Percentiles rank a stretch among this genome's conserved stretches.
These are phyloP conservation scores for Sebastolobus alascanus DNA, from an alignment of 2,797 vertebrate species.

Conservation along the genomic window DNA sequence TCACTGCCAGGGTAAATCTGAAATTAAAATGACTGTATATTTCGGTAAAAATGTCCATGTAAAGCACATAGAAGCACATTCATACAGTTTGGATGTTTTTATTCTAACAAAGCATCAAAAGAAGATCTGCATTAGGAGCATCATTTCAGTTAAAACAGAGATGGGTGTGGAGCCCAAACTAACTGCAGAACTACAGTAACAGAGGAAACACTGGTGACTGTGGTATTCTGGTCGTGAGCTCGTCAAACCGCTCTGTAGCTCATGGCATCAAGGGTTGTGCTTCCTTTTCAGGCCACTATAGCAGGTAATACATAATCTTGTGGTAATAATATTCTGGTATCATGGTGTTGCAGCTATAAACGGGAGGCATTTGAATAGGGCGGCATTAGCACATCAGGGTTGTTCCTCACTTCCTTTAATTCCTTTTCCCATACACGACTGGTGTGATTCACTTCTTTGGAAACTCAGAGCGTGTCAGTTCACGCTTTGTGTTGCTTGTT, in stretches of 20 bases:
- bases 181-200: constrained; percentile 7
- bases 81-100: not conserved
- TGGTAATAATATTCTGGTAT: constrained; percentile 60
- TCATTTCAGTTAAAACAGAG: constrained; percentile 8
- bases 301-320: constrained; percentile 41
- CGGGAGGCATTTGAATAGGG: constrained; percentile 39
- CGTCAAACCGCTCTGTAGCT: constrained; percentile 7
- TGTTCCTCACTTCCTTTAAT: constrained; percentile 64
- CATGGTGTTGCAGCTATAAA: constrained; percentile 51
- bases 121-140: not conserved
- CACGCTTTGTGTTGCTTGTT: constrained; percentile 48
- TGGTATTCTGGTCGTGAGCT: constrained; percentile 8
- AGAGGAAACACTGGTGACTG: constrained; percentile 20
- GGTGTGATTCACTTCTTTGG: constrained; percentile 60
- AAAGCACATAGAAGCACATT: not conserved
- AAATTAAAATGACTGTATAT: not conserved
- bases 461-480: constrained; percentile 58
- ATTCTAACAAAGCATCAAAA: not conserved
- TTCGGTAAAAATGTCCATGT: not conserved
- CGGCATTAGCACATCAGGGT: constrained; percentile 62
- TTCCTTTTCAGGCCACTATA: constrained; percentile 21
- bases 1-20: not conserved
- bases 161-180: constrained; percentile 31
- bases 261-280: constrained; percentile 15
- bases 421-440: constrained; percentile 2